Base-by-base conservation (phyloP, 2,888 invertebrate species). In the Lordiphosa andalusiaca region DNA sequence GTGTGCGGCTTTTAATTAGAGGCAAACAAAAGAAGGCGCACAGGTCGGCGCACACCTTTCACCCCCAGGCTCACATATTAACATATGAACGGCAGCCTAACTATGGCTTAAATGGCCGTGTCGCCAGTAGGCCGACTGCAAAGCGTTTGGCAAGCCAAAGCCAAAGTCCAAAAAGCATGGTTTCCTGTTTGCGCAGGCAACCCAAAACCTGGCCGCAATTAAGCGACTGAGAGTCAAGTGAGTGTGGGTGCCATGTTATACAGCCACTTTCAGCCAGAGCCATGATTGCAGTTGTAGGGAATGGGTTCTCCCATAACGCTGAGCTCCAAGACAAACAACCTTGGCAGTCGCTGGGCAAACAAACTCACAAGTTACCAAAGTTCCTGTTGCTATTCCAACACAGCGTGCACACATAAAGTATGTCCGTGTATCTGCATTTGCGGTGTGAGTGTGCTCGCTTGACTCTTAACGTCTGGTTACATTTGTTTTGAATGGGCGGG, bases 1-100 rank as follows among this genome's bases (percentile, higher is more conserved):
- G 51, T 56, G 48, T 57, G 44, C 38, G 52, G 67, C 80, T 78
- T 80, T 80, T 84, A 80, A 80, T 80, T 84, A 80, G 85, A 82
- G 75, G 41, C 68, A 82, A 51, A 57, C 66, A 49, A 67, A 65
- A 54, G 61, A 52, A 53, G 59, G 53, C 47, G 54, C 53, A 54
- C 35, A 53, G 62, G 35, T 47, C 35, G 50, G 33, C 12, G 46
- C 41, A 41, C 63, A 62, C 63, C 65, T 60, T 66, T 53, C 30
- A 53, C 60, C 64, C 56, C 47, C 53, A 53, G 51, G 58, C 58
- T 56, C 60, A 63, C 61, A 69, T 67, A 80, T 80, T 80, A 84
- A 74, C 84, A 84, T 82, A 84, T 74, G 83, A 74, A 73, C 54
- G 72, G 54, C 66, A 69, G 10, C 30, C 25, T 10, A 33, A 44